A percentile compares a stretch with the other conserved stretches of the same genome.
Conservation (phyloP, 2,113 vertebrate genomes). For the Hucho hucho region DNA sequence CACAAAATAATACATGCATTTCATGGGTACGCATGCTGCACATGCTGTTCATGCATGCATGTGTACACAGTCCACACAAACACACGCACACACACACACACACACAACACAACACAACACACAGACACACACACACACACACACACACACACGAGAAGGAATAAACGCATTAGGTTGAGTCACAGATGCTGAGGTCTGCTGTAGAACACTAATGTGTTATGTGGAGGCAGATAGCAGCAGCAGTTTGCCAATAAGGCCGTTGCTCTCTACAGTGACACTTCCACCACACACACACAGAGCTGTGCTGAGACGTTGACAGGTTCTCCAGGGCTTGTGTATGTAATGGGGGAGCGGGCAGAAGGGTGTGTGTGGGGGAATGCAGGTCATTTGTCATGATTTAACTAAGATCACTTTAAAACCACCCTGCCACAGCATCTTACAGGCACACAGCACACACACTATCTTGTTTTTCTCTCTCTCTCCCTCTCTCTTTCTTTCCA, state of each 20-base stretch:
- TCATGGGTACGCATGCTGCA: too few species aligned
- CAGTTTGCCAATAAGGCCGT: not conserved
- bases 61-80: not conserved
- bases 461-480: not conserved
- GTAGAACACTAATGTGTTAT: slow-evolving; percentile 1
- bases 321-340: not conserved
- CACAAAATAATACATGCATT: not conserved
- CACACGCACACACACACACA: slow-evolving; percentile 9
- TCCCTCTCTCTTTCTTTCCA: not conserved
- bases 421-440: not conserved
- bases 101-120: too few species aligned
- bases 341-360: not conserved
- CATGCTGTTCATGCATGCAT: not conserved
- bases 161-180: not conserved
- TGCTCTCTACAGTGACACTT: not conserved
- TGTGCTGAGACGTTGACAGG: not conserved
- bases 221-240: slow-evolving; percentile 4
- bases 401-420: not conserved
- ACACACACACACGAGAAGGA: not conserved
- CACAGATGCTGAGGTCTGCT: not conserved
- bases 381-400: slow-evolving; percentile 23
- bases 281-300: slow-evolving; percentile 9
- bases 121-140: slow-evolving; percentile 11
- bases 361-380: not conserved
- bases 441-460: slow-evolving; percentile 12